These are phyloP conservation scores for Pedicia rivosa DNA, from an alignment of 2,888 invertebrate genomes.

Conservation along the genomic window DNA sequence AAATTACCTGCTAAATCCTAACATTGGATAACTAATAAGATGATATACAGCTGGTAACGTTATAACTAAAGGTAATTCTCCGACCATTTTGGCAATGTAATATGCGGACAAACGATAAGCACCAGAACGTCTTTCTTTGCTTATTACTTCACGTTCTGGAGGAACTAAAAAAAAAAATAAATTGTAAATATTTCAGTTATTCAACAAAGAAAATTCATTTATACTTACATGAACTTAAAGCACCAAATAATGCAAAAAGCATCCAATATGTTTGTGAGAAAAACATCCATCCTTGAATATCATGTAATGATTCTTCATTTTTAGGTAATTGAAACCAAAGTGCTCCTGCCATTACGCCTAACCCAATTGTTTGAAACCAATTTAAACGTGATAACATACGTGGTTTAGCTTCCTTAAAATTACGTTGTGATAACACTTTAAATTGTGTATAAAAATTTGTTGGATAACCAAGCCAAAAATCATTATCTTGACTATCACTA, in stretches of 20 bases:
- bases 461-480: constrained; percentile 51
- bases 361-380: constrained; percentile 57
- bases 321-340: constrained; percentile 67
- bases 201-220: constrained; percentile 6
- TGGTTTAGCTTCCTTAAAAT: constrained; percentile 58
- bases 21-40: constrained; percentile 59
- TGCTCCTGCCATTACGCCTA: constrained; percentile 55
- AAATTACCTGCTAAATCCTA: constrained; percentile 34
- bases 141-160: constrained; percentile 60
- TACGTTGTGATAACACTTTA: constrained; percentile 54
- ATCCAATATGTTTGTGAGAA: constrained; percentile 73
- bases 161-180: constrained; percentile 39
- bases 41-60: constrained; percentile 61
- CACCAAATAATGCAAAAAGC: constrained; percentile 62
- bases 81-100: constrained; percentile 67
- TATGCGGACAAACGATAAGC: constrained; percentile 66
- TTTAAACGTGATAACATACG: constrained; percentile 61
- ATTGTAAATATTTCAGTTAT: not conserved
- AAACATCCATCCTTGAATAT: constrained; percentile 73
- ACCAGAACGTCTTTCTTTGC: constrained; percentile 62
- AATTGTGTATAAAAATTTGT: constrained; percentile 69
- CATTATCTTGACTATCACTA: constrained; percentile 39
- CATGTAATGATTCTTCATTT: constrained; percentile 55
- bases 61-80: constrained; percentile 58
- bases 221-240: constrained; percentile 57